Conservation (phyloP, 2,888 invertebrate species). For the Clepsis dumicolana region DNA sequence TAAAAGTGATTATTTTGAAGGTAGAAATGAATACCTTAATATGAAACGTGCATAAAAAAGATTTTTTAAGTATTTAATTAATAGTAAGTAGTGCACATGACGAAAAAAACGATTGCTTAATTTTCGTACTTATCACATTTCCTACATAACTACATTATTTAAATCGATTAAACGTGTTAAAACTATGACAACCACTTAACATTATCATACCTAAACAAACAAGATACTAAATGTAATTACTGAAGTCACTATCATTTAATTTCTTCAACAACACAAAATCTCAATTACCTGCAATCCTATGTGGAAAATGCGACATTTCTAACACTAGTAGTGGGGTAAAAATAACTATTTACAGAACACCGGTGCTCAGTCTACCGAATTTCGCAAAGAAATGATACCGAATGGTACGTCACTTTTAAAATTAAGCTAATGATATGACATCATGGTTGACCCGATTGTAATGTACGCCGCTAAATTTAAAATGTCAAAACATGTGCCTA, state of each 20-base stretch:
- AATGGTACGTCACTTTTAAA: conserved; percentile 79
- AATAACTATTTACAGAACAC: conserved; percentile 43
- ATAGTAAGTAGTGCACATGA: no score
- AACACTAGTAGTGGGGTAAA: conserved; percentile 41
- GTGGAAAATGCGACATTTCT: conserved; percentile 69
- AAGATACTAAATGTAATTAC: conserved; percentile 19
- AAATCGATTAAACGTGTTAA: conserved; percentile 31
- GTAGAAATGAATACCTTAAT: conserved; percentile 1
- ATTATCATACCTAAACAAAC: conserved; percentile 22
- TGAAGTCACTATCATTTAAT: background rate
- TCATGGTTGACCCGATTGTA: conserved; percentile 77
- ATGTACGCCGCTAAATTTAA: conserved; percentile 55
- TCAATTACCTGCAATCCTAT: conserved; percentile 69
- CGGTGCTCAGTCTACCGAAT: conserved; percentile 58
- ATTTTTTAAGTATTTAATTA: background rate
- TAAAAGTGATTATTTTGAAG: background rate
- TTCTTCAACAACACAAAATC: conserved; percentile 14
- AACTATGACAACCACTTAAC: conserved; percentile 29
- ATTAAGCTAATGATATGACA: conserved; percentile 76
- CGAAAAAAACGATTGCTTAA: background rate
- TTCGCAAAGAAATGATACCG: conserved; percentile 49
- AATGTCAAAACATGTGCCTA: conserved; percentile 55
- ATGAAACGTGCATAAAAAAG: background rate
- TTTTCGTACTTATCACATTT: conserved; percentile 7
- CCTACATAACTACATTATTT: background rate